Conservation (phyloP, 2,888 invertebrate genomes). For the Temnothorax ravouxi region DNA sequence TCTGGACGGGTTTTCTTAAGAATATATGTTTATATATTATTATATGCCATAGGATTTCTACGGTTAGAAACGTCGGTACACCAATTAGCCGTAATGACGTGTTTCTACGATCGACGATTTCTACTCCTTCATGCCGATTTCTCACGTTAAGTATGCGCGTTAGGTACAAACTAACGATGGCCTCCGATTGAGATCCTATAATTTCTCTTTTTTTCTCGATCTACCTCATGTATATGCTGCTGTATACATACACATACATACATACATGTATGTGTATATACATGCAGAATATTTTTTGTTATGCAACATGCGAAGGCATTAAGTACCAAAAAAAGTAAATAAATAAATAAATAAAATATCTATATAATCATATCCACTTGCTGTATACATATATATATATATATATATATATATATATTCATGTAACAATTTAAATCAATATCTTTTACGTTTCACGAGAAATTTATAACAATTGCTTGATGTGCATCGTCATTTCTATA, state of each 20-base stretch:
- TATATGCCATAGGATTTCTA: slow-evolving; percentile 39
- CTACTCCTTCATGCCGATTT: slow-evolving; percentile 48
- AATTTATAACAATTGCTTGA: slow-evolving; percentile 22
- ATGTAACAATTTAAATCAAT: slow-evolving; percentile 29
- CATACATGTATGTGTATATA: background rate
- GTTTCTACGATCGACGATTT: slow-evolving; percentile 53
- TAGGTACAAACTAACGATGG: too few relatives aligned
- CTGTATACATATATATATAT: background rate
- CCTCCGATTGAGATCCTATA: too few relatives aligned
- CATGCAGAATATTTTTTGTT: slow-evolving; percentile 20
- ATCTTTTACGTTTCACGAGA: slow-evolving; percentile 7
- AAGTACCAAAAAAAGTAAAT: background rate
- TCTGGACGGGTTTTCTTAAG: slow-evolving; percentile 34
- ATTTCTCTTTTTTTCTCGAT: too few relatives aligned
- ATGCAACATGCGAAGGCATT: slow-evolving; percentile 19
- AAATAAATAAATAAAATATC: slow-evolving; percentile 21
- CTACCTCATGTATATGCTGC: slow-evolving; percentile 30
- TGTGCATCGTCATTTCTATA: slow-evolving; percentile 41
- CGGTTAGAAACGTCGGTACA: slow-evolving; percentile 47
- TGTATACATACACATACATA: background rate
- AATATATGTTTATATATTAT: slow-evolving; percentile 55
- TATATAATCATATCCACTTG: slow-evolving; percentile 21
- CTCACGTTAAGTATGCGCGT: slow-evolving; percentile 46
- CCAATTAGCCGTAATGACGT: slow-evolving; percentile 53
- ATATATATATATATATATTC: background rate